A percentile compares a stretch with the other conserved stretches of the same genome.
Evolutionary conservation across 2,113 vertebrate species (phyloP).

Genomic region (Perca flavescens): DNA sequence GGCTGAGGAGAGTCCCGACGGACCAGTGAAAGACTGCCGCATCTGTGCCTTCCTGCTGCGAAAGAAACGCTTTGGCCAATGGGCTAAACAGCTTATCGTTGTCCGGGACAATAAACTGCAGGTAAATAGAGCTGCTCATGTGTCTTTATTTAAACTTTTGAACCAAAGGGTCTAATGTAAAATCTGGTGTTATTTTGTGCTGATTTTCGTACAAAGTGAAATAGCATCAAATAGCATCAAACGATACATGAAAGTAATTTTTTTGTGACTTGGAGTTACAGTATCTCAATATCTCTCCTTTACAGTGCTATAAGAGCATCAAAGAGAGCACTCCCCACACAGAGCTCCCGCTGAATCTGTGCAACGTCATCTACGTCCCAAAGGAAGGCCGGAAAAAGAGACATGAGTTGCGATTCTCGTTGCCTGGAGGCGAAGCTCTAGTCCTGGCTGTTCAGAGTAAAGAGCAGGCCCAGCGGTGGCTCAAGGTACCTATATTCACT

Average conservation of each 20-base stretch:
- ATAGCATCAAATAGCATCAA: neutral
- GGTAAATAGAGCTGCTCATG: slow-evolving; percentile 80
- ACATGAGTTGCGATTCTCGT: slow-evolving; percentile 94
- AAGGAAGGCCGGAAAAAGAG: slow-evolving; percentile 95
- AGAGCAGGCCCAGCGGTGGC: slow-evolving; percentile 97
- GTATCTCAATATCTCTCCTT: neutral
- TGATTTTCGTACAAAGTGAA: neutral
- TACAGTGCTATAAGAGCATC: slow-evolving; percentile 96
- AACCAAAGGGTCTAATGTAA: neutral
- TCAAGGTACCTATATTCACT: slow-evolving; percentile 86
- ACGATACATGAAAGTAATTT: neutral
- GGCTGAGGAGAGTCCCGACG: slow-evolving; percentile 89
- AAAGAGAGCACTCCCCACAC: slow-evolving; percentile 92
- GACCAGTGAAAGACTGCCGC: slow-evolving; percentile 90
- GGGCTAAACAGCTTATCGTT: slow-evolving; percentile 96
- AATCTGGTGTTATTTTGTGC: neutral
- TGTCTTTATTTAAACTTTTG: neutral
- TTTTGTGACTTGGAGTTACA: neutral
- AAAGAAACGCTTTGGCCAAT: slow-evolving; percentile 98
- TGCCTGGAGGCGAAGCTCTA: slow-evolving; percentile 90
- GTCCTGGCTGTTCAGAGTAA: slow-evolving; percentile 96
- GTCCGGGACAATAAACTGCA: slow-evolving; percentile 93
- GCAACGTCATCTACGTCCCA: slow-evolving; percentile 92
- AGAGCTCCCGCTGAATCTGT: slow-evolving; percentile 89
- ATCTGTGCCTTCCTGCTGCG: slow-evolving; percentile 96